Percentiles rank a stretch among this genome's conserved stretches.
Conservation (phyloP, 92 coral and sea anemone species). For the Desmophyllum pertusum region DNA sequence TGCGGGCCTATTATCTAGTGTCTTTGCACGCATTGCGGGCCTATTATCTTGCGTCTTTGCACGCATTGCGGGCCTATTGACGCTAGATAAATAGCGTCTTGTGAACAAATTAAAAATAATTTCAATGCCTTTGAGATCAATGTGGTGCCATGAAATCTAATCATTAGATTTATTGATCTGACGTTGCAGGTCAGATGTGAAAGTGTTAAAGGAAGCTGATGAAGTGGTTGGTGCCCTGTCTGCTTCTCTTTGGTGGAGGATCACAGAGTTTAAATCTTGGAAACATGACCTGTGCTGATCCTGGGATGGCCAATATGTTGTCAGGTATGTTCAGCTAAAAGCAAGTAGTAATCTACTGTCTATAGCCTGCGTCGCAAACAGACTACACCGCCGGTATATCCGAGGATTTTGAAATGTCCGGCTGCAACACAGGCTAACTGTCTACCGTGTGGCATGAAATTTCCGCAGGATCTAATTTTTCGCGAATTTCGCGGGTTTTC, state of each 20-base stretch:
- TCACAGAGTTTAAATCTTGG: conserved; percentile 29
- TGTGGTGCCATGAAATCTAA: neutral
- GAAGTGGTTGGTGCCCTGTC: conserved; percentile 40
- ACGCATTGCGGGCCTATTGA: too few relatives aligned
- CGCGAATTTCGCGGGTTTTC: too few relatives aligned
- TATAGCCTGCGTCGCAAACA: too few relatives aligned
- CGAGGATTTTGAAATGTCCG: too few relatives aligned
- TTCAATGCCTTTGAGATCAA: neutral
- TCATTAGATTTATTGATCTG: neutral
- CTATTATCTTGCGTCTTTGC: too few relatives aligned
- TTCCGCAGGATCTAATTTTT: too few relatives aligned
- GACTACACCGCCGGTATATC: too few relatives aligned
- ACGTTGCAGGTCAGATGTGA: conserved; percentile 59
- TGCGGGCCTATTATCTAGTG: too few relatives aligned
- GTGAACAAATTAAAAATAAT: neutral
- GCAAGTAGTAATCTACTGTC: neutral
- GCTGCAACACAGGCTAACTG: too few relatives aligned
- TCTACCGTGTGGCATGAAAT: too few relatives aligned
- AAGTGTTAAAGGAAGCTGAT: conserved; percentile 64
- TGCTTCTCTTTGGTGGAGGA: conserved; percentile 39
- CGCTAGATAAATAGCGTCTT: too few relatives aligned
- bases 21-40: too few relatives aligned
- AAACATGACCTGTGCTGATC: conserved; percentile 35
- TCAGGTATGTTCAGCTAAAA: conserved; percentile 26
- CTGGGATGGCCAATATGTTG: conserved; percentile 23